Base-by-base conservation (phyloP, 2,113 vertebrate species). In the Coptodon bakossiorum region DNA sequence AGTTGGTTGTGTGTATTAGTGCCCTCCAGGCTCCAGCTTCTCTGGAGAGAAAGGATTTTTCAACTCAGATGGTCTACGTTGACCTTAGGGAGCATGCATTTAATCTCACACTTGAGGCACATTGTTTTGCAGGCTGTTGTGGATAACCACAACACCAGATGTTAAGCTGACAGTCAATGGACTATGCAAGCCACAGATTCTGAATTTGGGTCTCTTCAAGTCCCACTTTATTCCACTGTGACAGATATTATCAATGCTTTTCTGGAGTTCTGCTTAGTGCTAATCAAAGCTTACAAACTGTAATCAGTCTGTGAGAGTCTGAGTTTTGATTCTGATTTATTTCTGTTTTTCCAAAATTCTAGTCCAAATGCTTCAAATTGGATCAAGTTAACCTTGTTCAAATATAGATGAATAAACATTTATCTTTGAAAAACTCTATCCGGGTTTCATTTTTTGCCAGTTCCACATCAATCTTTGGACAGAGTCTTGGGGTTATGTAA, bases 321-420 rank as follows among this genome's bases (percentile, higher is more conserved):
- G 16, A 48, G 38, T 85, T 86, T 82, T 38, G 76, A 48, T 57
- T 31, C 80, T 71, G 84, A 19, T 81, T 87, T 85, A 84, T 79
- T 59, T 90, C 12, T 61, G 24, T 38, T 89, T 66, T 89, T 88
- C 87, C 6, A 78, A 71, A 48, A 53, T 19, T 57, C 82, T 5
- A 29, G 24, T 82, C 61, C 81, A 84, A 85, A 59, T 81, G 19
- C 36, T 83, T 54, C 16, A 61, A 63, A 78, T 86, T 86, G 36
- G 76, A 29, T 81, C 4, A 2, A 71, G 50, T 80, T 88, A 79
- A 29, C 88, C 40, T 34, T 48, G 17, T 78, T 87, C 56, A 90
- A 89, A 90, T 83, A 68, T 57, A 66, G 85, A 80, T 61, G 79
- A 84, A 83, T 88, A 87, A 92, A 91, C 79, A 92, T 90, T 81